A percentile compares a stretch with the other conserved stretches of the same genome.
Conservation (phyloP, 2,797 vertebrate species). For the Fundulus diaphanus region DNA sequence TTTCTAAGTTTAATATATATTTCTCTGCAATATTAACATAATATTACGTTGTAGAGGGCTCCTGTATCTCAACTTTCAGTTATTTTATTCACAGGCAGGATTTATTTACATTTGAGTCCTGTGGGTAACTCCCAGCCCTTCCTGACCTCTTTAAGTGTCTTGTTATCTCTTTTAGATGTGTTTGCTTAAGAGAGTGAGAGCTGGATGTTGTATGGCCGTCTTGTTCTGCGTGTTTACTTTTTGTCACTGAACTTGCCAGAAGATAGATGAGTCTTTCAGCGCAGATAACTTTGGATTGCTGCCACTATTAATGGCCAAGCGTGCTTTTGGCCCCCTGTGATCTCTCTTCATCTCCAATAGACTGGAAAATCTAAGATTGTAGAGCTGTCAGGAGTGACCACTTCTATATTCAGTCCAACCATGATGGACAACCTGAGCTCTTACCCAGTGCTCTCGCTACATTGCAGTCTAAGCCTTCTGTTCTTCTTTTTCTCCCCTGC, state of each 20-base stretch:
- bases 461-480: background rate
- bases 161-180: constrained; percentile 74
- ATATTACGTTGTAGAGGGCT: constrained; percentile 1
- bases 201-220: constrained; percentile 71
- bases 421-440: constrained; percentile 65
- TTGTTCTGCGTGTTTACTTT: constrained; percentile 82
- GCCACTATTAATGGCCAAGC: constrained; percentile 49
- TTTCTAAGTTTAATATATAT: background rate
- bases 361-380: constrained; percentile 68
- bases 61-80: constrained; percentile 6
- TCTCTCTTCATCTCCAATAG: constrained; percentile 69
- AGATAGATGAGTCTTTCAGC: constrained; percentile 80
- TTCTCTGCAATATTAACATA: background rate
- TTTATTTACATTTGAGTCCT: constrained; percentile 62
- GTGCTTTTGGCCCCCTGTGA: constrained; percentile 41
- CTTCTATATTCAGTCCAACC: constrained; percentile 58
- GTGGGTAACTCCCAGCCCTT: constrained; percentile 49
- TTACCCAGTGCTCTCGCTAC: constrained; percentile 2
- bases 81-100: constrained; percentile 52
- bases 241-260: constrained; percentile 70
- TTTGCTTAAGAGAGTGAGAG: constrained; percentile 59
- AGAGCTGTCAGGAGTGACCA: constrained; percentile 64
- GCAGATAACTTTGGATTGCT: constrained; percentile 62
- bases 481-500: background rate
- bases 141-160: constrained; percentile 62